Evolutionary conservation across 1,140 invertebrate species (phyloP).

Genomic region (Lasaia peninsularis): DNA sequence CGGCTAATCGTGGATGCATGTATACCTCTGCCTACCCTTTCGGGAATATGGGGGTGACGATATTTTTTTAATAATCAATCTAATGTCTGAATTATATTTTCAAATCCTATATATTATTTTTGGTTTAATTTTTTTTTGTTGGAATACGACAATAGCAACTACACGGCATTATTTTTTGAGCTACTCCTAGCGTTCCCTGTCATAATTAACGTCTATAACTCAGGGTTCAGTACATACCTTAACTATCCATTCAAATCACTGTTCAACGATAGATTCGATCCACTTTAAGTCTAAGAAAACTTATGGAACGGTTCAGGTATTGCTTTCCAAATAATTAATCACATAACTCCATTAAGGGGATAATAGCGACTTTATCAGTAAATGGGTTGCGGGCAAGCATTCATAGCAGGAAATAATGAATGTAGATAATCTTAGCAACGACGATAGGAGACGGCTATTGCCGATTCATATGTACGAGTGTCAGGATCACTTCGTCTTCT

Average conservation of each 20-base stretch:
- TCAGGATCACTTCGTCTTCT: neutral
- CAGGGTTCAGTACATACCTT: neutral
- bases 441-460: neutral
- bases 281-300: neutral
- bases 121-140: no score
- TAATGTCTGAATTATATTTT: no score
- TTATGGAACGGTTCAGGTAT: neutral
- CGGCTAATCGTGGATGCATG: no score
- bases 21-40: no score
- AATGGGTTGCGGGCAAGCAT: neutral
- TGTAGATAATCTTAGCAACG: neutral
- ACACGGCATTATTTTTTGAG: neutral
- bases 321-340: conserved; percentile 5
- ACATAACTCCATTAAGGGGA: neutral
- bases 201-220: neutral
- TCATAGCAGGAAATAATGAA: conserved; percentile 1
- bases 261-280: neutral
- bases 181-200: neutral
- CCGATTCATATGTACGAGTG: neutral
- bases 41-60: no score
- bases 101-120: no score
- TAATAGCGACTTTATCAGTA: conserved; percentile 9
- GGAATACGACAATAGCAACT: neutral
- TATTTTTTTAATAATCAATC: no score
- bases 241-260: neutral